Base-by-base conservation (phyloP, 2,888 invertebrate genomes). In the Tinea trinotella region DNA sequence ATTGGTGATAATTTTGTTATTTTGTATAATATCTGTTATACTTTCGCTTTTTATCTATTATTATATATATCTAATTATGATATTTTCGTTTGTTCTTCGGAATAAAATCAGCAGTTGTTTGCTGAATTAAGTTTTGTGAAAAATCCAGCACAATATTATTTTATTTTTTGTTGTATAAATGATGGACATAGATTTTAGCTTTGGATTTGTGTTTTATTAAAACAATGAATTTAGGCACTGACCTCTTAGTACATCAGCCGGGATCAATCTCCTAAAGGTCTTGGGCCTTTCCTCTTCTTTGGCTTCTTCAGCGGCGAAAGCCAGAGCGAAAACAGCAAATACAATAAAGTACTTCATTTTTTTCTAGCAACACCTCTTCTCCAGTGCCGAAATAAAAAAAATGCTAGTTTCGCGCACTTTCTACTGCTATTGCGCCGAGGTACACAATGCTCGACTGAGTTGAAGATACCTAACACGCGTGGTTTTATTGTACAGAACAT, bases 181-280 rank as follows among this genome's bases (percentile, higher is more conserved):
- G n/a, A n/a, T n/a, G n/a, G n/a, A n/a, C n/a, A n/a, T n/a, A n/a
- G n/a, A n/a, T n/a, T n/a, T n/a, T n/a, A n/a, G n/a, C n/a, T n/a
- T n/a, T n/a, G n/a, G n/a, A n/a, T n/a, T n/a, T n/a, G n/a, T n/a
- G n/a, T n/a, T n/a, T n/a, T n/a, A n/a, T n/a, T n/a, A n/a, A n/a
- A n/a, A n/a, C n/a, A 30, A 7, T 4, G 7, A 40, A 18, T 4
- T 46, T 19, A 46, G 19, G 46, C 17, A 87, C 88, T 87, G 84
- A 96, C 96, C 96, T 90, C 96, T 91, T 59, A 96, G 88, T 35
- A 95, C 94, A 79, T 96, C 96, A 64, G 96, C 96, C 40, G 95
- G 95, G 64, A 96, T 95, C 61, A 95, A 86, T 61, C 96, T 88
- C 68, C 90, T 92, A 88, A 89, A 95, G 49, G 93, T 91, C 75